These are phyloP conservation scores for Hemicrepidius hirtus DNA, from an alignment of 2,888 invertebrate genomes.

Conservation along the genomic window DNA sequence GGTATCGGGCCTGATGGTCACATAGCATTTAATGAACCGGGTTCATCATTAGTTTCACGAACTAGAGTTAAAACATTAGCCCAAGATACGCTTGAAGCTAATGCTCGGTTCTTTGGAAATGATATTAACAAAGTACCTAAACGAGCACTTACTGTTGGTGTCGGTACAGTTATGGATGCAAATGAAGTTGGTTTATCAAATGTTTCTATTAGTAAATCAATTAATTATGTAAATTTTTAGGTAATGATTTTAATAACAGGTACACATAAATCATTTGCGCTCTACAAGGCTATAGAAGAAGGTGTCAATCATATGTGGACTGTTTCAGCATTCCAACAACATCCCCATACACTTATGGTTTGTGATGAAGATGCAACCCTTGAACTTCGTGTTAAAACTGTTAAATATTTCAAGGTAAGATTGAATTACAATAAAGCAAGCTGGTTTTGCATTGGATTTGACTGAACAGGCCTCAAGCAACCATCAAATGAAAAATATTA, in stretches of 20 bases:
- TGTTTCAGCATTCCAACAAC: slow-evolving; percentile 98
- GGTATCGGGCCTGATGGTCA: slow-evolving; percentile 99
- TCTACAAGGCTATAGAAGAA: slow-evolving; percentile 98
- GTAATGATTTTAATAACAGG: slow-evolving; percentile 99
- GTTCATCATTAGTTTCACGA: slow-evolving; percentile 95
- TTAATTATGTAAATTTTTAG: slow-evolving; percentile 69
- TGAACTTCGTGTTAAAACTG: slow-evolving; percentile 97
- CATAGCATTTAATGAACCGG: slow-evolving; percentile 99
- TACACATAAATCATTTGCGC: slow-evolving; percentile 95
- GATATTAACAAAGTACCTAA: slow-evolving; percentile 96
- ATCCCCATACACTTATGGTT: slow-evolving; percentile 92
- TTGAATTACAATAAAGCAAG: not conserved
- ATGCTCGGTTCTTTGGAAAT: slow-evolving; percentile 97
- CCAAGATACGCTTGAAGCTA: slow-evolving; percentile 97
- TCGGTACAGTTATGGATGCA: slow-evolving; percentile 99
- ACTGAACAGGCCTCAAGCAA: too few relatives aligned
- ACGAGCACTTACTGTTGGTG: slow-evolving; percentile 97
- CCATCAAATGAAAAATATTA: too few relatives aligned
- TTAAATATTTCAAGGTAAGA: slow-evolving; percentile 91
- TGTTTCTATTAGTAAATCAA: not conserved
- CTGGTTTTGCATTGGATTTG: too few relatives aligned
- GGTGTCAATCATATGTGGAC: slow-evolving; percentile 99
- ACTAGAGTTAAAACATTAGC: slow-evolving; percentile 98
- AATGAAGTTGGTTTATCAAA: slow-evolving; percentile 82
- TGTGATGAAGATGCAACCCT: slow-evolving; percentile 98